Evolutionary conservation across 2,888 invertebrate genomes (phyloP).

Genomic region (Coleophora deauratella): DNA sequence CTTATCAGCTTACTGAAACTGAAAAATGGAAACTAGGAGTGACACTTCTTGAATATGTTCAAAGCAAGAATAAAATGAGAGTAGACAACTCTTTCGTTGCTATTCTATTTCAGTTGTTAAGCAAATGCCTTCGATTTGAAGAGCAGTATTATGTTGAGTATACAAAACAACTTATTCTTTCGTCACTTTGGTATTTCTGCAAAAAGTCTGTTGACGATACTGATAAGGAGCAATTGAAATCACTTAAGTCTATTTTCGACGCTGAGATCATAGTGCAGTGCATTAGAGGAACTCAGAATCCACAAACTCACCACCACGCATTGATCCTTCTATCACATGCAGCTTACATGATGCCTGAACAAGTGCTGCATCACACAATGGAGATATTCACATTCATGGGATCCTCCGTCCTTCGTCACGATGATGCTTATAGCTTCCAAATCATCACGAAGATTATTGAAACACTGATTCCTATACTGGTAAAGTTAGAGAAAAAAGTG

Average conservation of each 20-base stretch:
- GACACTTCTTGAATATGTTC: constrained; percentile 86
- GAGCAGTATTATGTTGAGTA: constrained; percentile 90
- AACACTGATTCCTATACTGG: constrained; percentile 89
- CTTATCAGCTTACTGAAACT: constrained; percentile 77
- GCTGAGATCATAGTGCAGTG: constrained; percentile 90
- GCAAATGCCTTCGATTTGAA: constrained; percentile 85
- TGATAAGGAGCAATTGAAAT: constrained; percentile 51
- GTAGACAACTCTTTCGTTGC: constrained; percentile 80
- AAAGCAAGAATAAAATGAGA: constrained; percentile 86
- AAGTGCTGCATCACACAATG: constrained; percentile 94
- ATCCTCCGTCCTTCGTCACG: constrained; percentile 91
- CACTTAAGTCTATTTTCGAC: constrained; percentile 71
- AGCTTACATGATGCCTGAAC: constrained; percentile 84
- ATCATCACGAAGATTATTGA: constrained; percentile 93
- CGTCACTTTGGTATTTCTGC: constrained; percentile 82
- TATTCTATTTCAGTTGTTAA: constrained; percentile 83
- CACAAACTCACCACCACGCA: constrained; percentile 96
- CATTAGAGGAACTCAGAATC: constrained; percentile 91
- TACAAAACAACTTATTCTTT: constrained; percentile 88
- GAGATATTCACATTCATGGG: constrained; percentile 99
- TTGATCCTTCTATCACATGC: constrained; percentile 86
- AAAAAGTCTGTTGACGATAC: constrained; percentile 67
- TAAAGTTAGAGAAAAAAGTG: constrained; percentile 61
- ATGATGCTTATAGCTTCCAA: constrained; percentile 96
- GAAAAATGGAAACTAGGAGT: constrained; percentile 86